phyloP scores from a whole-genome alignment of 2,888 invertebrate genomes.

The Drosophila monieri region DNA sequence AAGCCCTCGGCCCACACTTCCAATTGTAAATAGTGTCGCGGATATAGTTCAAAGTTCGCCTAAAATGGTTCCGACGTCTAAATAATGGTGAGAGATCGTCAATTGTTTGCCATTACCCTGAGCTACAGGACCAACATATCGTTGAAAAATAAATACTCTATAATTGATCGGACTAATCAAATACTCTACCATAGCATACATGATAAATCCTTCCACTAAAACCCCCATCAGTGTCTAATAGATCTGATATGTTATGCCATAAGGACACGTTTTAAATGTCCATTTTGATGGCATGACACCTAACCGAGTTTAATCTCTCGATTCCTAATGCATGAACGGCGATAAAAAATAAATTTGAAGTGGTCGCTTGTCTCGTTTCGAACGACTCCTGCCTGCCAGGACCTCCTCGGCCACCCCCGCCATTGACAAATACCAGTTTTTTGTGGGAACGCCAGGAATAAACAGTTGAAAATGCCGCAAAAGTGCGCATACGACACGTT shows the following conservation, averaged over 20 bases:
- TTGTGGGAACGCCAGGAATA: conserved; percentile 31
- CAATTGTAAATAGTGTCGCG: conserved; percentile 19
- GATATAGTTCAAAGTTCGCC: conserved; percentile 25
- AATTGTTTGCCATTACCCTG: conserved; percentile 42
- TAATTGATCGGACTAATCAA: neutral
- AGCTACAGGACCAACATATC: neutral
- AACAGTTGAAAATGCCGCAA: conserved; percentile 58
- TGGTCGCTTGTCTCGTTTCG: conserved; percentile 31
- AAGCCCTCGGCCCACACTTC: conserved; percentile 11
- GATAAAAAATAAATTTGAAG: conserved; percentile 23
- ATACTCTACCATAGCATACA: neutral
- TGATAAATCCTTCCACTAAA: neutral
- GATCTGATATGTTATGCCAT: neutral
- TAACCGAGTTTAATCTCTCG: neutral
- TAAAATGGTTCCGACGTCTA: conserved; percentile 72
- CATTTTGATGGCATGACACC: conserved; percentile 1
- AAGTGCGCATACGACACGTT: conserved; percentile 77
- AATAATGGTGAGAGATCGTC: conserved; percentile 61
- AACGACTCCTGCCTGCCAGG: conserved; percentile 15
- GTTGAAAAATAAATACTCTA: neutral
- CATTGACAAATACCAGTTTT: neutral
- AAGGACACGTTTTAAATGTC: neutral
- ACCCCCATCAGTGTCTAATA: neutral
- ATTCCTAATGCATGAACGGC: conserved; percentile 15
- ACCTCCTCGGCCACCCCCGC: neutral